Evolutionary conservation across 2,113 vertebrate genomes (phyloP), one percentile per base, ranked within the genome.

Genomic region (Corythoichthys haematopterus): DNA sequence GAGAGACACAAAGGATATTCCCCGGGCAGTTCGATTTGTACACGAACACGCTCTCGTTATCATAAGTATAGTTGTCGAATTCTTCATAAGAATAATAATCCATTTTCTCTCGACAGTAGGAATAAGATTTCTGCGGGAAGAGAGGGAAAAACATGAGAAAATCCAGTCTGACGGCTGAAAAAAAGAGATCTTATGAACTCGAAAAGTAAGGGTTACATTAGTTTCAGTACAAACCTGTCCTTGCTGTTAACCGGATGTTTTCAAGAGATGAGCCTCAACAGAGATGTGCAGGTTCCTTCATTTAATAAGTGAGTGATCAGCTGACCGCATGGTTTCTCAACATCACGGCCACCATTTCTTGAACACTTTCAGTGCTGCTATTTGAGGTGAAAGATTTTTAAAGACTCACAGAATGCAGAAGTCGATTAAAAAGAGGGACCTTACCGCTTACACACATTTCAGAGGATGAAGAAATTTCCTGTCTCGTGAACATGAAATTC

Each of bases 301-400:
- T 50, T 35, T 40, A 40, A 52, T 51, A 40, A 15, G 8, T 46
- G 11, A 33, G 60, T 20, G n/a, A 43, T 62, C 81, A 81, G 80
- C 78, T 87, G 87, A 89, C 80, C 0, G 3, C 3, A 40, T 7
- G 37, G 59, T 88, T 82, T 84, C 76, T 59, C 78, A 87, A 87
- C 11, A 80, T 56, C 51, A 76, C 71, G 70, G 70, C 69, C 20
- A 28, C 20, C 43, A 46, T 7, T n/a, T 48, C 51, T 13, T 11
- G 1, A 53, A 61, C 11, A 65, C 69, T 87, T 87, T 88, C 85
- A 89, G 62, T 86, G 79, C 86, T 86, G 79, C 82, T 81, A 84
- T 87, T 81, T 43, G 69, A 2, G 3, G 37, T 9, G 20, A 52
- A 64, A 10, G n/a, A 50, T 7, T 50, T 13, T 10, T 10, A 20